A percentile compares a stretch with the other conserved stretches of the same genome.
Conservation (phyloP, 2,888 invertebrate species). For the Caenorhabditis sp. region DNA sequence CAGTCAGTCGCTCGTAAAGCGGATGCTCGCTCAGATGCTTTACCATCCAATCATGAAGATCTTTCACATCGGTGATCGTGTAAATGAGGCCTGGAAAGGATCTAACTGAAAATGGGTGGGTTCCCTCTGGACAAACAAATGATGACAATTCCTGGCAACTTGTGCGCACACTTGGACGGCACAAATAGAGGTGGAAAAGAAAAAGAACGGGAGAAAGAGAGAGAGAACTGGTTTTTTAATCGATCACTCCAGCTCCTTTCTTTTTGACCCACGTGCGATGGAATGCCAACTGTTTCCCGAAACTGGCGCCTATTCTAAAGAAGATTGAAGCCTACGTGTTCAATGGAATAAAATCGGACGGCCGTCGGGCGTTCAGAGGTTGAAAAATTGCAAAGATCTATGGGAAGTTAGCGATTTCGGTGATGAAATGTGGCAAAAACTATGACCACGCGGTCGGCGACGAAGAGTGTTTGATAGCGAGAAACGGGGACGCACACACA, state of each 20-base stretch:
- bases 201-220: no score
- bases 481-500: slow-evolving; percentile 23
- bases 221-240: slow-evolving; percentile 21
- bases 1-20: slow-evolving; percentile 83
- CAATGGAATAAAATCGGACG: slow-evolving; percentile 7
- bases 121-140: slow-evolving; percentile 9
- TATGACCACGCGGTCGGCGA: slow-evolving; percentile 28
- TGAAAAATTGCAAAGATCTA: slow-evolving; percentile 16
- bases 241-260: slow-evolving; percentile 19
- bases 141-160: slow-evolving; percentile 3
- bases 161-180: slow-evolving; percentile 2
- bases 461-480: slow-evolving; percentile 16
- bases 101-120: not conserved
- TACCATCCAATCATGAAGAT: slow-evolving; percentile 97
- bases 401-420: slow-evolving; percentile 12
- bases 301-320: slow-evolving; percentile 4
- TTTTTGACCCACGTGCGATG: slow-evolving; percentile 21
- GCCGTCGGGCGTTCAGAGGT: slow-evolving; percentile 13
- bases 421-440: slow-evolving; percentile 23
- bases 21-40: slow-evolving; percentile 92
- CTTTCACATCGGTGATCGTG: slow-evolving; percentile 97
- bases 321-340: slow-evolving; percentile 45
- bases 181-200: not conserved
- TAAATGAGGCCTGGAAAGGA: slow-evolving; percentile 87
- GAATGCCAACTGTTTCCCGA: slow-evolving; percentile 9